A percentile compares a stretch with the other conserved stretches of the same genome.
Evolutionary conservation across 2,888 invertebrate genomes (phyloP).

Genomic region (Perizoma affinitatum): DNA sequence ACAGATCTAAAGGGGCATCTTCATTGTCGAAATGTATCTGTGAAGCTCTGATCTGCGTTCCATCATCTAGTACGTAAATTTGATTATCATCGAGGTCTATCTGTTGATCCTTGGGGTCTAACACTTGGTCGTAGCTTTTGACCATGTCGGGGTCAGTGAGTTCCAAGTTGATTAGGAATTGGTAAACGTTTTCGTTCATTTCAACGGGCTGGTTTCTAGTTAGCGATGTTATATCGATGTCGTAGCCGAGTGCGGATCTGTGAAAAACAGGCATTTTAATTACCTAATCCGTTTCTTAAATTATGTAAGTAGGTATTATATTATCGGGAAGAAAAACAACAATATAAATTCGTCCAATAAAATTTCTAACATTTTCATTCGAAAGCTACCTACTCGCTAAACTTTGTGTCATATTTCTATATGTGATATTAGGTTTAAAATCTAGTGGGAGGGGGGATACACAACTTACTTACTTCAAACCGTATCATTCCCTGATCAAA

Average conservation of each 20-base stretch:
- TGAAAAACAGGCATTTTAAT: constrained; percentile 26
- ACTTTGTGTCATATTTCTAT: too few species aligned
- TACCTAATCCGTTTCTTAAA: too few species aligned
- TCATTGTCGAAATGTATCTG: constrained; percentile 80
- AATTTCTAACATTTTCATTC: too few species aligned
- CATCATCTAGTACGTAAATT: constrained; percentile 73
- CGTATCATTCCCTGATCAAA: too few species aligned
- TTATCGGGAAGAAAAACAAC: too few species aligned
- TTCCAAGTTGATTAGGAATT: constrained; percentile 68
- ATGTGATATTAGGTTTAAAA: too few species aligned
- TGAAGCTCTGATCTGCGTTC: constrained; percentile 75
- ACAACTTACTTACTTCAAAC: too few species aligned
- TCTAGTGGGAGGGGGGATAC: too few species aligned
- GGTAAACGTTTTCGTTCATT: constrained; percentile 70
- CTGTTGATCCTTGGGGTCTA: constrained; percentile 13
- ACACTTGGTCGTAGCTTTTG: constrained; percentile 12
- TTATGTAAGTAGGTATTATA: too few species aligned
- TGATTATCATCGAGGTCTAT: constrained; percentile 50
- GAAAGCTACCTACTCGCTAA: too few species aligned
- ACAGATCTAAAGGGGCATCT: constrained; percentile 66
- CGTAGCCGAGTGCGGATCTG: constrained; percentile 69
- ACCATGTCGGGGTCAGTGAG: constrained; percentile 31
- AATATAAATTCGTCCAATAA: too few species aligned
- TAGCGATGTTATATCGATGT: constrained; percentile 70
- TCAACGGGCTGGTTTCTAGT: constrained; percentile 70